phyloP scores from a whole-genome alignment of 2,888 invertebrate species.

The Argyresthia albistria region DNA sequence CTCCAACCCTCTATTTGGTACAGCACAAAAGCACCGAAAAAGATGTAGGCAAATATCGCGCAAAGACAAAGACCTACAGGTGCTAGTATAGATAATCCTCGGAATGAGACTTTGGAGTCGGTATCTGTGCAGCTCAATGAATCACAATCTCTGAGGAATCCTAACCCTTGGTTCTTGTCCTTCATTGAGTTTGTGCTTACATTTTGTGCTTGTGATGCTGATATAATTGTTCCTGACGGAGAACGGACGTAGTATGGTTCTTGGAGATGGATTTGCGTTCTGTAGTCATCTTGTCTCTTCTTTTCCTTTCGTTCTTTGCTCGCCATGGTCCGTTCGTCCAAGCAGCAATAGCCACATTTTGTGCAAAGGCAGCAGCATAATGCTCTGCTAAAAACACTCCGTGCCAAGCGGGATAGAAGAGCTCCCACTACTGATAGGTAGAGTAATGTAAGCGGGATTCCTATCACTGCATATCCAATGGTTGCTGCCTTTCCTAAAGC shows the following conservation, averaged over 20 bases:
- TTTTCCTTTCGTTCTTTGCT: conserved; percentile 86
- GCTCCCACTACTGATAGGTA: conserved; percentile 91
- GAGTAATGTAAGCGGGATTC: conserved; percentile 89
- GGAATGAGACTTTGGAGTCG: conserved; percentile 78
- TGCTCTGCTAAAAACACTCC: conserved; percentile 86
- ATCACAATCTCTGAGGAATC: conserved; percentile 63
- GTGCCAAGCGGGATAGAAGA: conserved; percentile 85
- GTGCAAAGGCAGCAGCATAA: conserved; percentile 89
- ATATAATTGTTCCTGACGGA: conserved; percentile 66
- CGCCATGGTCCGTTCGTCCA: conserved; percentile 86
- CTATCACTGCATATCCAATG: conserved; percentile 89
- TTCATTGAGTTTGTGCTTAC: conserved; percentile 52
- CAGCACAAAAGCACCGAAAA: conserved; percentile 91
- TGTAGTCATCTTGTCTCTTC: conserved; percentile 78
- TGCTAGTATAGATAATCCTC: conserved; percentile 85
- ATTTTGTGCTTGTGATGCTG: conserved; percentile 64
- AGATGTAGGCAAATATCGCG: conserved; percentile 92
- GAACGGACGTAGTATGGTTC: conserved; percentile 80
- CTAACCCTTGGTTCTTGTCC: conserved; percentile 53
- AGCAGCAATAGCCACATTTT: conserved; percentile 91
- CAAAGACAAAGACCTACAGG: conserved; percentile 90
- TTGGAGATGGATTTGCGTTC: conserved; percentile 73
- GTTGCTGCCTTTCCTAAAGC: conserved; percentile 93
- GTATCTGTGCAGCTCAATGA: conserved; percentile 77
- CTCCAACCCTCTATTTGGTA: conserved; percentile 95